These are phyloP conservation scores for Schizothorax lantsangensis DNA, from an alignment of 2,797 vertebrate species.

Conservation along the genomic window DNA sequence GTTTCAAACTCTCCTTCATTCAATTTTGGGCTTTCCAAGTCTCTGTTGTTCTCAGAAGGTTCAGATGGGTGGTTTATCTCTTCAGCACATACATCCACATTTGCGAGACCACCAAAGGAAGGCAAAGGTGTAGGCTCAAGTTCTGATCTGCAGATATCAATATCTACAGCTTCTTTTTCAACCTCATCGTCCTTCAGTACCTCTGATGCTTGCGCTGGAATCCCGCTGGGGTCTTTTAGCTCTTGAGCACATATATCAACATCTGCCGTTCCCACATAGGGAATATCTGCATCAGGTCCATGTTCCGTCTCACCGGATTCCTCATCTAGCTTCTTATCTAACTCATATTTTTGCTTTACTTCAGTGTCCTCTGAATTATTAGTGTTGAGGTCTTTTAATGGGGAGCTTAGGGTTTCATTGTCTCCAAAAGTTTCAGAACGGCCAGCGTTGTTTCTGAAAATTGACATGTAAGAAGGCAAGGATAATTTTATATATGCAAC, in stretches of 20 bases:
- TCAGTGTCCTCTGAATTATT: slow-evolving; percentile 19
- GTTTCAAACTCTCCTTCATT: slow-evolving; percentile 22
- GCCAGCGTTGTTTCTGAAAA: slow-evolving; percentile 69
- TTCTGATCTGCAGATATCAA: slow-evolving; percentile 54
- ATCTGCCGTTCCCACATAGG: slow-evolving; percentile 36
- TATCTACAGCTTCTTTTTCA: slow-evolving; percentile 42
- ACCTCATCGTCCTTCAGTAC: slow-evolving; percentile 48
- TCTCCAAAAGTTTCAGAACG: slow-evolving; percentile 46
- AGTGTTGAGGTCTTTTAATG: slow-evolving; percentile 48
- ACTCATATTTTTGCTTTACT: slow-evolving; percentile 31
- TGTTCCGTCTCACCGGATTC: slow-evolving; percentile 50
- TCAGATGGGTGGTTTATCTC: slow-evolving; percentile 56
- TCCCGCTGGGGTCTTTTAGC: slow-evolving; percentile 40
- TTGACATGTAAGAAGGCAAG: slow-evolving; percentile 42
- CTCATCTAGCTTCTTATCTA: slow-evolving; percentile 29
- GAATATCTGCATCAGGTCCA: slow-evolving; percentile 31
- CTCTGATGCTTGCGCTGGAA: slow-evolving; percentile 50
- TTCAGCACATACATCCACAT: slow-evolving; percentile 67
- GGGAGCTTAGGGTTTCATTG: slow-evolving; percentile 63
- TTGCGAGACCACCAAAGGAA: slow-evolving; percentile 53
- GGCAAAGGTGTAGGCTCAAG: slow-evolving; percentile 47
- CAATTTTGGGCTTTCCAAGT: slow-evolving; percentile 49
- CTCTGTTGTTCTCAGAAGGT: slow-evolving; percentile 44
- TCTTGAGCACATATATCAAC: slow-evolving; percentile 61
- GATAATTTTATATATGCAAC: slow-evolving; percentile 34